phyloP scores from a whole-genome alignment of 1,140 invertebrate species.

The Semibalanus balanoides region DNA sequence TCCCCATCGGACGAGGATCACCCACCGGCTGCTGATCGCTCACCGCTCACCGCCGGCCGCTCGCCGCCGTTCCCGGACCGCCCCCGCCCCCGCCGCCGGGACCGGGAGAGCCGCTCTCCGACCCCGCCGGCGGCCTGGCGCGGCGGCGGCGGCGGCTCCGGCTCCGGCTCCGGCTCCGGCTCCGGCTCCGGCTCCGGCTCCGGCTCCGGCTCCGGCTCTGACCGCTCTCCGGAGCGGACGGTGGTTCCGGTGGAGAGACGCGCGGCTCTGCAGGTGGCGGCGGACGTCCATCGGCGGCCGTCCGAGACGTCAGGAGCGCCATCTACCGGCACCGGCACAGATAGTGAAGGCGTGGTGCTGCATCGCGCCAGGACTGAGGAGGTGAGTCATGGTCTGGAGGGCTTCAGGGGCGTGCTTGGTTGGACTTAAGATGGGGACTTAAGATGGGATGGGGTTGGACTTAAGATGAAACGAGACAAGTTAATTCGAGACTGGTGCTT shows the following conservation, averaged over 20 bases:
- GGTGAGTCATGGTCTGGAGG: neutral
- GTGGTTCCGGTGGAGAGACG: too few relatives aligned
- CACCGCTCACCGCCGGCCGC: neutral
- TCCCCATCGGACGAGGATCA: neutral
- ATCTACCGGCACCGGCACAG: neutral
- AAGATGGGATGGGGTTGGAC: too few relatives aligned
- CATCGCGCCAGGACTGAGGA: neutral
- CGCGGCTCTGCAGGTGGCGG: neutral
- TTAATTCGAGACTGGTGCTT: too few relatives aligned
- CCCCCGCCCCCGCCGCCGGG: too few relatives aligned
- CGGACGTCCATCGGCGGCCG: neutral
- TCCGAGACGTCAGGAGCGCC: neutral
- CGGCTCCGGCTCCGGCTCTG: neutral
- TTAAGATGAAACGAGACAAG: too few relatives aligned
- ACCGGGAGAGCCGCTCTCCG: too few relatives aligned
- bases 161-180: too few relatives aligned
- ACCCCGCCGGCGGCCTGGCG: neutral
- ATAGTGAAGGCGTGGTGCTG: neutral
- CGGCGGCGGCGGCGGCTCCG: too few relatives aligned
- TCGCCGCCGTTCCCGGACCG: neutral
- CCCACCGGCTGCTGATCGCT: neutral
- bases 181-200: too few relatives aligned
- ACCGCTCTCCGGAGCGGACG: neutral
- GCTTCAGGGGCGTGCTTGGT: too few relatives aligned
- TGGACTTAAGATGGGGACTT: too few relatives aligned